Evolutionary conservation across 2,113 vertebrate genomes (phyloP).

Genomic region (Ranitomeya imitator): DNA sequence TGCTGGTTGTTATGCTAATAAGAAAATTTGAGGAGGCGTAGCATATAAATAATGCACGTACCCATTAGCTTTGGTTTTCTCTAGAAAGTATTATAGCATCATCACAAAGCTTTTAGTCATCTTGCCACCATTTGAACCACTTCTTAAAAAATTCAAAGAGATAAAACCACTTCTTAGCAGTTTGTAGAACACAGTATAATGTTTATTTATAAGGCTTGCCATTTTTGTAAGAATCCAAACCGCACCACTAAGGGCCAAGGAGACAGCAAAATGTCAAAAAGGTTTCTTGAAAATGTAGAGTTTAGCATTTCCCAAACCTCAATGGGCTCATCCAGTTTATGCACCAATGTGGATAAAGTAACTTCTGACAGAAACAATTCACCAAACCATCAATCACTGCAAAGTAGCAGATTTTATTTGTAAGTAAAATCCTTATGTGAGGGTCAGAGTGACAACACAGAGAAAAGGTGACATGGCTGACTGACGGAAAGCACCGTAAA

Average conservation of each 20-base stretch:
- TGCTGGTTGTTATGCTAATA: too few relatives aligned
- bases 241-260: background rate
- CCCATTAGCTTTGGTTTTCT: too few relatives aligned
- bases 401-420: constrained; percentile 45
- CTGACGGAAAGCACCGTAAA: constrained; percentile 23
- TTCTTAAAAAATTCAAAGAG: background rate
- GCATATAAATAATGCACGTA: too few relatives aligned
- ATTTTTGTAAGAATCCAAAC: constrained; percentile 26
- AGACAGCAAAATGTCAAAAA: constrained; percentile 38
- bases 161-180: background rate
- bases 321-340: constrained; percentile 12
- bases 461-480: constrained; percentile 23
- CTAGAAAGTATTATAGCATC: too few relatives aligned
- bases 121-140: background rate
- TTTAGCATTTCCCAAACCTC: constrained; percentile 53
- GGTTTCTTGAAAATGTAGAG: constrained; percentile 25
- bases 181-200: background rate
- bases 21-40: too few relatives aligned
- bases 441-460: constrained; percentile 22
- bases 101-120: background rate
- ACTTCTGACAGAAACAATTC: constrained; percentile 43
- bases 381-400: constrained; percentile 44
- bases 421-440: constrained; percentile 50
- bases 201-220: constrained; percentile 31
- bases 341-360: constrained; percentile 18